Evolutionary conservation across 64 coral and sea anemone genomes (phyloP).

Genomic region (Catalaphyllia jardinei): DNA sequence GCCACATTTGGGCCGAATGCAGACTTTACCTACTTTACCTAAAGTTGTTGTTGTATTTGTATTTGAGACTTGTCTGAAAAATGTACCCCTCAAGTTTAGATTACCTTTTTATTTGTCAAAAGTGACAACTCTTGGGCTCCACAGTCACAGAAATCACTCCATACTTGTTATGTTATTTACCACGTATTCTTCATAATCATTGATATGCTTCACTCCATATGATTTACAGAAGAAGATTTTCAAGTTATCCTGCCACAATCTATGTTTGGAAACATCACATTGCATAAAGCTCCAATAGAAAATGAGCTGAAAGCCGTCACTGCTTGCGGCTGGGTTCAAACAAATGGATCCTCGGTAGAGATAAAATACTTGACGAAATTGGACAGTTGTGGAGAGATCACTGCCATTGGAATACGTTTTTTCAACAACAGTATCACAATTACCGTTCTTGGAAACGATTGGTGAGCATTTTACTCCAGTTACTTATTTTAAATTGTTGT

Average conservation of each 20-base stretch:
- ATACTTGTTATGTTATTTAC: too few species aligned
- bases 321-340: constrained; percentile 18
- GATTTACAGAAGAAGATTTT: not conserved
- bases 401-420: constrained; percentile 7
- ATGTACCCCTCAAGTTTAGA: too few species aligned
- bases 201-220: not conserved
- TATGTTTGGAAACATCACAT: constrained; percentile 17
- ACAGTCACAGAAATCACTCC: too few species aligned
- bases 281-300: not conserved
- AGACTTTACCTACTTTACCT: too few species aligned
- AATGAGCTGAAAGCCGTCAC: constrained; percentile 4
- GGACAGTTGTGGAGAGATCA: not conserved
- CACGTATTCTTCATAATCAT: not conserved
- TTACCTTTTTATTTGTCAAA: too few species aligned
- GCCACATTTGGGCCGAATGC: too few species aligned
- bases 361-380: not conserved
- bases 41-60: too few species aligned
- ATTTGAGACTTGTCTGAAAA: too few species aligned
- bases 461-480: not conserved
- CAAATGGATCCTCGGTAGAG: not conserved
- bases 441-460: not conserved
- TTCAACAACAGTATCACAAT: not conserved
- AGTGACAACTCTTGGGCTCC: too few species aligned
- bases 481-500: not conserved
- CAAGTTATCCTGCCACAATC: constrained; percentile 2